These are phyloP conservation scores for Urocyon cinereoargenteus DNA, from an alignment of 2,797 vertebrate species.

Conservation along the genomic window DNA sequence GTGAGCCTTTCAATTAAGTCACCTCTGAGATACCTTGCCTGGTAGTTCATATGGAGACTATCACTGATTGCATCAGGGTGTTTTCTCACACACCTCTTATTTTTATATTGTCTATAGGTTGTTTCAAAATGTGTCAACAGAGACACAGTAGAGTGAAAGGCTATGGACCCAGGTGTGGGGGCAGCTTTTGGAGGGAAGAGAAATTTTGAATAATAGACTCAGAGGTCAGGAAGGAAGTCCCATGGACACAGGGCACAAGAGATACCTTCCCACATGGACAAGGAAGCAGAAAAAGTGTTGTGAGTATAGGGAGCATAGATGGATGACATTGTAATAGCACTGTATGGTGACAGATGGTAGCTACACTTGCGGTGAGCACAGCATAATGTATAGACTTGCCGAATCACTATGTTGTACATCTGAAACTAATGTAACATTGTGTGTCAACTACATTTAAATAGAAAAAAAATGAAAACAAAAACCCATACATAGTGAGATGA, in stretches of 20 bases:
- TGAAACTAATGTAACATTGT: neutral
- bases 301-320: neutral
- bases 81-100: neutral
- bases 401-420: neutral
- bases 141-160: neutral
- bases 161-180: neutral
- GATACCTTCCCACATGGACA: neutral
- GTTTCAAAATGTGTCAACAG: neutral
- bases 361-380: neutral
- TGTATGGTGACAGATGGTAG: neutral
- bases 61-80: neutral
- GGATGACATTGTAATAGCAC: neutral
- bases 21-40: neutral
- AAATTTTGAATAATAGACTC: neutral
- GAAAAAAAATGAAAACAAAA: neutral
- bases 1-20: neutral
- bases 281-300: neutral
- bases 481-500: neutral
- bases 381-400: neutral
- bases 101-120: conserved; percentile 26
- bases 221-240: neutral
- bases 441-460: neutral
- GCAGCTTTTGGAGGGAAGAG: neutral
- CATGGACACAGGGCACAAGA: neutral
- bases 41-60: neutral